phyloP scores from a whole-genome alignment of 2,888 invertebrate species.

The Prosopocoilus inquinatus region DNA sequence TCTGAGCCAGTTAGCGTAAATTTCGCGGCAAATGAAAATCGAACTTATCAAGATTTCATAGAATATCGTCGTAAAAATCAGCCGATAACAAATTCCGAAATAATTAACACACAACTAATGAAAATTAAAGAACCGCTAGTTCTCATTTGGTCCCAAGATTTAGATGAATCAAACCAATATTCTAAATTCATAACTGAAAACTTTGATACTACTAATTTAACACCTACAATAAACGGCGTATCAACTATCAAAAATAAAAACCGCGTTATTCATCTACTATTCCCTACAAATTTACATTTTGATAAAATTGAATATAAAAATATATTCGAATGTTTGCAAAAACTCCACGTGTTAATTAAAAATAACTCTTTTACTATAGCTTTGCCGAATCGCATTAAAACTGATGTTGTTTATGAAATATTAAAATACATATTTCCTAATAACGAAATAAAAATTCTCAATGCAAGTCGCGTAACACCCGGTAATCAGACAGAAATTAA shows the following conservation, averaged over 20 bases:
- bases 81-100: conserved; percentile 9
- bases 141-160: conserved; percentile 21
- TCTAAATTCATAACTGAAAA: conserved; percentile 11
- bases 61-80: conserved; percentile 13
- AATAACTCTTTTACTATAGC: conserved; percentile 11
- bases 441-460: conserved; percentile 16
- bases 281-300: conserved; percentile 15
- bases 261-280: conserved; percentile 13
- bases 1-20: background rate
- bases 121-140: conserved; percentile 18
- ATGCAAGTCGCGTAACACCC: background rate
- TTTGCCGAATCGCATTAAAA: conserved; percentile 17
- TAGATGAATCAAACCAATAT: conserved; percentile 17
- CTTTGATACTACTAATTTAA: conserved; percentile 10
- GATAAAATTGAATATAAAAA: conserved; percentile 20
- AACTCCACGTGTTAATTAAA: conserved; percentile 9
- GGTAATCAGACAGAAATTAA: conserved; percentile 9
- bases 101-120: conserved; percentile 5
- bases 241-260: conserved; percentile 15
- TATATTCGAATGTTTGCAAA: conserved; percentile 17
- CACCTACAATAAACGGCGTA: conserved; percentile 12
- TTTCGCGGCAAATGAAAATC: background rate
- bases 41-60: conserved; percentile 16
- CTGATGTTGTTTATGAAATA: conserved; percentile 13
- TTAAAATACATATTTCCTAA: conserved; percentile 19